Evolutionary conservation across 2,888 invertebrate species (phyloP).

Genomic region (Drosophila flavopinicola): DNA sequence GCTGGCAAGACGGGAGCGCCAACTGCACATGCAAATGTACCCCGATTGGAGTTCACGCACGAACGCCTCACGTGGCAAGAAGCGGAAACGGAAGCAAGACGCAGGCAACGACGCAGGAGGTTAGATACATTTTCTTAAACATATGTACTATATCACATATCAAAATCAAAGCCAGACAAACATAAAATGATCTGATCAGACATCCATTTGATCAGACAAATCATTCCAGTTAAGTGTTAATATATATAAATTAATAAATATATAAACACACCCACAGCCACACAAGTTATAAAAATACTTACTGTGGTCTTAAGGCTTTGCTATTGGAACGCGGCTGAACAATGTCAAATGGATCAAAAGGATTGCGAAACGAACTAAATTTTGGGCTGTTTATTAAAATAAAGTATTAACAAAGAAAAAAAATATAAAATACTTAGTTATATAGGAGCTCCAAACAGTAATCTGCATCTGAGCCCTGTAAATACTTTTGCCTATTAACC

Average conservation of each 20-base stretch:
- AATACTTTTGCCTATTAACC: conserved; percentile 1
- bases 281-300: conserved; percentile 4
- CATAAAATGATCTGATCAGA: conserved; percentile 3
- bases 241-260: background rate
- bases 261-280: conserved; percentile 4
- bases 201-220: conserved; percentile 1
- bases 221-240: background rate
- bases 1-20: conserved; percentile 98
- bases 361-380: background rate
- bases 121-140: conserved; percentile 85
- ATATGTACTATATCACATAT: conserved; percentile 35
- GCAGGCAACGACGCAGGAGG: conserved; percentile 94
- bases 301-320: conserved; percentile 10
- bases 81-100: conserved; percentile 99
- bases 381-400: background rate
- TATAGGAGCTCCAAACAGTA: background rate
- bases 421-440: background rate
- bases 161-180: conserved; percentile 4
- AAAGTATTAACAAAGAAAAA: background rate
- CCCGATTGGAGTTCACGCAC: conserved; percentile 99
- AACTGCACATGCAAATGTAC: conserved; percentile 99
- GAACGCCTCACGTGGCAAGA: conserved; percentile 99
- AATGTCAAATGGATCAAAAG: background rate
- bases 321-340: conserved; percentile 11
- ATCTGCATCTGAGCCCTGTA: background rate